Conservation (phyloP, 2,888 invertebrate species). For the Macaria liturata region DNA sequence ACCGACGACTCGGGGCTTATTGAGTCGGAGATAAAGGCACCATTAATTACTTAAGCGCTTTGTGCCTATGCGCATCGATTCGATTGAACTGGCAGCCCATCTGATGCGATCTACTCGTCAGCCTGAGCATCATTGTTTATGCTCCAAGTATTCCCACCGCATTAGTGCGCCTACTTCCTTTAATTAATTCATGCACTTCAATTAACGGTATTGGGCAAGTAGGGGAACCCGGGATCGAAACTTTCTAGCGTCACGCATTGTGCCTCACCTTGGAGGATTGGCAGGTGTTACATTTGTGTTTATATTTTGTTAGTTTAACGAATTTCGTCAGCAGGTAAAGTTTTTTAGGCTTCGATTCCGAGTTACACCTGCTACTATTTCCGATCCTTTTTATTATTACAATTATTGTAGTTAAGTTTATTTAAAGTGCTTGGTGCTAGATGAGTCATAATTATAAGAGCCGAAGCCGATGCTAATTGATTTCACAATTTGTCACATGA, state of each 20-base stretch:
- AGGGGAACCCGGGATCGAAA: slow-evolving; percentile 49
- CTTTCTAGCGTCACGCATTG: slow-evolving; percentile 62
- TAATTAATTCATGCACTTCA: slow-evolving; percentile 58
- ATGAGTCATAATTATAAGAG: neutral
- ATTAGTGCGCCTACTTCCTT: slow-evolving; percentile 49
- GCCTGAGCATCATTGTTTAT: slow-evolving; percentile 41
- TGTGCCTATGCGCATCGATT: slow-evolving; percentile 27
- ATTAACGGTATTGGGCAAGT: slow-evolving; percentile 51
- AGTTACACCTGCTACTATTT: slow-evolving; percentile 10
- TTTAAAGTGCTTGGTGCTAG: neutral
- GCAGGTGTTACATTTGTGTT: slow-evolving; percentile 43
- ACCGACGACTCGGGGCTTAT: slow-evolving; percentile 30
- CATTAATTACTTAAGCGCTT: slow-evolving; percentile 44
- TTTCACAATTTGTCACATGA: slow-evolving; percentile 1
- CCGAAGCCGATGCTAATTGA: neutral
- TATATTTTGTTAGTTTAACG: slow-evolving; percentile 22
- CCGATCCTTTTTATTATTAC: slow-evolving; percentile 3
- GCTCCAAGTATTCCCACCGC: slow-evolving; percentile 31
- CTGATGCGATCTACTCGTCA: slow-evolving; percentile 31
- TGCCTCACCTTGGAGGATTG: slow-evolving; percentile 42
- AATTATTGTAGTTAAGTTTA: neutral
- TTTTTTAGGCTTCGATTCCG: slow-evolving; percentile 22
- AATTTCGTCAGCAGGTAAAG: slow-evolving; percentile 30
- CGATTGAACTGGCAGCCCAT: slow-evolving; percentile 39
- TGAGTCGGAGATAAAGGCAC: slow-evolving; percentile 38